Percentiles rank a stretch among this genome's conserved stretches.
Evolutionary conservation across 2,888 invertebrate genomes (phyloP).

Genomic region (Tipula helvola): DNA sequence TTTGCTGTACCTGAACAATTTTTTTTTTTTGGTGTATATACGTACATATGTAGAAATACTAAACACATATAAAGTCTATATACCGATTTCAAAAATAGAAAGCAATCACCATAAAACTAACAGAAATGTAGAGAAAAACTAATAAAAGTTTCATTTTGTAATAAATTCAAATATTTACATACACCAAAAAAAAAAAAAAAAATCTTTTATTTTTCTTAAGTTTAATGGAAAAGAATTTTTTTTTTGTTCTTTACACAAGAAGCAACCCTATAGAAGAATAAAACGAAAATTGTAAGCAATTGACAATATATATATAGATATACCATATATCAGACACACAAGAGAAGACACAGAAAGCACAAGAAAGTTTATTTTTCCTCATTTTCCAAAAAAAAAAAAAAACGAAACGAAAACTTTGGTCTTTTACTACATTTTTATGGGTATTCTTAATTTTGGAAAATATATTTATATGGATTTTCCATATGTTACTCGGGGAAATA

Average conservation of each 20-base stretch:
- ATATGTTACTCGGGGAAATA: neutral
- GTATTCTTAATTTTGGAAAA: neutral
- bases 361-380: neutral
- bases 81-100: neutral
- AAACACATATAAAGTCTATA: too few species aligned
- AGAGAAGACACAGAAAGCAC: neutral
- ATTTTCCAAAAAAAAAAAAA: neutral
- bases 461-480: neutral
- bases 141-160: neutral
- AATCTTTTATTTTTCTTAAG: neutral
- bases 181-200: neutral
- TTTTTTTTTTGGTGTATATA: neutral
- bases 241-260: neutral
- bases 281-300: neutral
- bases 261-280: neutral
- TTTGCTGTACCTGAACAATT: too few species aligned
- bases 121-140: neutral
- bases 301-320: neutral
- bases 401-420: neutral
- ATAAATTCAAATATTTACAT: conserved; percentile 4
- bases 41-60: neutral
- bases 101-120: neutral
- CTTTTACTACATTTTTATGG: neutral
- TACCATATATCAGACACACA: too few species aligned
- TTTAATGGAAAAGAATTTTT: neutral